These are phyloP conservation scores for Leptopterna dolabrata DNA, from an alignment of 2,888 invertebrate species.

Conservation along the genomic window DNA sequence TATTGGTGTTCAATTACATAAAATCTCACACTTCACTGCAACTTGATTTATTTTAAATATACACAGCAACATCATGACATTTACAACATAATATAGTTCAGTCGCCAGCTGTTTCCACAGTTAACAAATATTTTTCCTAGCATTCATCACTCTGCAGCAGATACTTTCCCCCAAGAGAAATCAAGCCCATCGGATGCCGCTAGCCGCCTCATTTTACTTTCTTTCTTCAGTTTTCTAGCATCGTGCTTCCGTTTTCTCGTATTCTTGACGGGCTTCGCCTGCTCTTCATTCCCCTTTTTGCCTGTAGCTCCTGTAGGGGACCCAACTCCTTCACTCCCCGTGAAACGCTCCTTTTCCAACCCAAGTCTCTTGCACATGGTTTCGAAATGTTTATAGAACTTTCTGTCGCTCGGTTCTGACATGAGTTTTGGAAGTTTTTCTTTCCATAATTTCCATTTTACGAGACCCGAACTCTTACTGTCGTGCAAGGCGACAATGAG, in stretches of 20 bases:
- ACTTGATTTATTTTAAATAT: not conserved
- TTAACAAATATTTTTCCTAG: not conserved
- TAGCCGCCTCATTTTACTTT: constrained; percentile 40
- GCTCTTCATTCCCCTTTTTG: not conserved
- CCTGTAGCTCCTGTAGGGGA: not conserved
- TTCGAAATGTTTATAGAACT: not conserved
- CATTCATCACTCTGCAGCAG: not conserved
- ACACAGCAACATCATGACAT: not conserved
- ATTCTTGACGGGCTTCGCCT: constrained; percentile 20
- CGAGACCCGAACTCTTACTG: constrained; percentile 1
- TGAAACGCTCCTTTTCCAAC: not conserved
- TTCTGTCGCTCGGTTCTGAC: not conserved
- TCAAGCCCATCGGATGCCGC: constrained; percentile 41
- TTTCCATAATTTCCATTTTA: constrained; percentile 41
- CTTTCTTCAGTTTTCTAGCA: constrained; percentile 42
- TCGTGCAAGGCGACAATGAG: not conserved
- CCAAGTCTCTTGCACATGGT: constrained; percentile 19
- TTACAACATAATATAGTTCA: not conserved
- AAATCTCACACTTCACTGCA: not conserved
- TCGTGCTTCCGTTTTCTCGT: constrained; percentile 15
- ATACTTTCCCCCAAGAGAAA: not conserved
- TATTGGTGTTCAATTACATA: not conserved
- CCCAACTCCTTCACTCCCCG: not conserved
- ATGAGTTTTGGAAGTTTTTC: constrained; percentile 27
- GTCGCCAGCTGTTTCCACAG: not conserved